phyloP scores from a whole-genome alignment of 2,888 invertebrate species.

The Trissolcus japonicus region DNA sequence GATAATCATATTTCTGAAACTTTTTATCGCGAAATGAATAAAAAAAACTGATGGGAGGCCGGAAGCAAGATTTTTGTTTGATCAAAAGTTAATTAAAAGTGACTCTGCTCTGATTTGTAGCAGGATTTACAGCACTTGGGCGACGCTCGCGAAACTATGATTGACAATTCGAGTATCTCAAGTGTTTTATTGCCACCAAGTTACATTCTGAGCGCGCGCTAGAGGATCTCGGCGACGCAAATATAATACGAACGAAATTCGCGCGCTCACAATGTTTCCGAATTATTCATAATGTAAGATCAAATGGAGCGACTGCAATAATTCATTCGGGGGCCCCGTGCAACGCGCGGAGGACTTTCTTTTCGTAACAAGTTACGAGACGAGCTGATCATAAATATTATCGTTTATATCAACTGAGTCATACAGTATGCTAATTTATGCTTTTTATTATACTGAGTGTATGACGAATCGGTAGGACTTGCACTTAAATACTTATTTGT shows the following conservation, averaged over 20 bases:
- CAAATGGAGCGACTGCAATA: slow-evolving; percentile 57
- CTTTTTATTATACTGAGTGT: slow-evolving; percentile 57
- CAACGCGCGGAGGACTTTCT: slow-evolving; percentile 53
- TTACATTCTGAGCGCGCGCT: slow-evolving; percentile 36
- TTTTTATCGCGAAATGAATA: too few species aligned
- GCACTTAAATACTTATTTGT: slow-evolving; percentile 50
- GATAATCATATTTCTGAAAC: too few species aligned
- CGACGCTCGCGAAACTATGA: slow-evolving; percentile 47
- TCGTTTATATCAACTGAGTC: slow-evolving; percentile 56
- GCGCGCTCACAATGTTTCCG: slow-evolving; percentile 55
- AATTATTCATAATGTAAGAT: slow-evolving; percentile 58
- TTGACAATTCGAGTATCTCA: slow-evolving; percentile 51
- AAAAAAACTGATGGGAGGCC: not conserved
- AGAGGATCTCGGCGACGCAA: slow-evolving; percentile 31
- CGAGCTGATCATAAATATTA: slow-evolving; percentile 57
- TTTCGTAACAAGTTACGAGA: slow-evolving; percentile 57
- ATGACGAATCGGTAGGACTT: slow-evolving; percentile 53
- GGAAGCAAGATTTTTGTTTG: slow-evolving; percentile 11
- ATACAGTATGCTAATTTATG: slow-evolving; percentile 58
- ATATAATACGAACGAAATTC: slow-evolving; percentile 48
- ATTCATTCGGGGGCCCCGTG: slow-evolving; percentile 46
- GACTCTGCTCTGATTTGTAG: slow-evolving; percentile 19
- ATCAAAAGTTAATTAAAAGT: slow-evolving; percentile 42
- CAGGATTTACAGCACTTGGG: slow-evolving; percentile 36
- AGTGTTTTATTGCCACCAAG: slow-evolving; percentile 43